Percentiles rank a stretch among this genome's conserved stretches.
Conservation (phyloP, 2,888 invertebrate genomes). For the Drosophila niveifrons region DNA sequence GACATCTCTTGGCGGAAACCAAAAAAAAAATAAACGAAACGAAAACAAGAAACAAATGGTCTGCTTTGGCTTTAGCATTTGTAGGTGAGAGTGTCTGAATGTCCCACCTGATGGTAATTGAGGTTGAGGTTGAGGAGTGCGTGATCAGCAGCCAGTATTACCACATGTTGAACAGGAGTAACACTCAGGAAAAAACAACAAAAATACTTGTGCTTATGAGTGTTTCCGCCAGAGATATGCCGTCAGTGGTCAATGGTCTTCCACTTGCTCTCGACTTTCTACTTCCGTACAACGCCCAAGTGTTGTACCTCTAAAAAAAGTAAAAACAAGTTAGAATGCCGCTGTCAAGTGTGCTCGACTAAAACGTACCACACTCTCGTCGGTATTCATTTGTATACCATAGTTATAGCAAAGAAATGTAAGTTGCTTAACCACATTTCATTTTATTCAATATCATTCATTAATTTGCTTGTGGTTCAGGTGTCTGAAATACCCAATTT, state of each 20-base stretch:
- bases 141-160: slow-evolving; percentile 46
- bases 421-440: no score
- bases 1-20: slow-evolving; percentile 7
- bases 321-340: slow-evolving; percentile 4
- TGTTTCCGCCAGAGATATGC: slow-evolving; percentile 17
- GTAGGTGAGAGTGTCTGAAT: not conserved
- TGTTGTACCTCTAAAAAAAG: slow-evolving; percentile 24
- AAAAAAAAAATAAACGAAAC: slow-evolving; percentile 4
- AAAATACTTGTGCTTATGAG: slow-evolving; percentile 17
- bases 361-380: not conserved
- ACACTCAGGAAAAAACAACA: slow-evolving; percentile 30
- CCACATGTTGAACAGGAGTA: slow-evolving; percentile 58
- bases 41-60: slow-evolving; percentile 5
- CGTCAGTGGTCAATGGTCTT: slow-evolving; percentile 23
- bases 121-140: slow-evolving; percentile 33
- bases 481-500: not conserved
- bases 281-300: slow-evolving; percentile 24
- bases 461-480: not conserved
- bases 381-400: no score
- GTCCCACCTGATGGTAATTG: slow-evolving; percentile 20
- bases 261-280: slow-evolving; percentile 20
- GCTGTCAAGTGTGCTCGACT: not conserved
- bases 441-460: no score
- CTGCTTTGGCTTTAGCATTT: slow-evolving; percentile 3
- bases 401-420: no score